Evolutionary conservation across 37 sponge, comb jelly and placozoan genomes (phyloP).

Genomic region (Halichondria panicea): DNA sequence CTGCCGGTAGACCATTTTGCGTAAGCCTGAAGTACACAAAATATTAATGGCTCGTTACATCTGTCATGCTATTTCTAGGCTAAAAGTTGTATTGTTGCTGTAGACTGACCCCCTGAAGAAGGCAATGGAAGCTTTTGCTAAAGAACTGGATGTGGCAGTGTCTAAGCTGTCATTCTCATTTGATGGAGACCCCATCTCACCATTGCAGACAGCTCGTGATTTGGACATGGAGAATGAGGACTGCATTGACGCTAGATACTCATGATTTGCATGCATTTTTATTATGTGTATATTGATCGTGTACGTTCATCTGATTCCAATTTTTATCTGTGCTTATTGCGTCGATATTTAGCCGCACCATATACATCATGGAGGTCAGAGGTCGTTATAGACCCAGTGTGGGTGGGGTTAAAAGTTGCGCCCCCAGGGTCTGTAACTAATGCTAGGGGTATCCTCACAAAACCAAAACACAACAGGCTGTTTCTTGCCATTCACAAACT

Average conservation of each 20-base stretch:
- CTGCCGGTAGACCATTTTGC: neutral
- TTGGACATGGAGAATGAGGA: constrained; percentile 82
- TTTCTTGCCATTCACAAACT: neutral
- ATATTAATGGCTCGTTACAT: neutral
- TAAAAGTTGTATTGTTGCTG: neutral
- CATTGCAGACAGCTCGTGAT: constrained; percentile 55
- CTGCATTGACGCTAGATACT: constrained; percentile 67
- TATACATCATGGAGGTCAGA: no score
- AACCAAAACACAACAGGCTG: neutral
- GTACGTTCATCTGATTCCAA: neutral
- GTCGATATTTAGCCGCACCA: no score
- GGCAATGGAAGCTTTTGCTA: constrained; percentile 59
- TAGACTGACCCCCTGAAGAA: constrained; percentile 69
- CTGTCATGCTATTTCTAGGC: neutral
- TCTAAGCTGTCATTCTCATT: constrained; percentile 54
- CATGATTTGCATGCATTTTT: neutral
- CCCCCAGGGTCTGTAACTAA: neutral
- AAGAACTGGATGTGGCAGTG: constrained; percentile 22
- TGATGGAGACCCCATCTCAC: constrained; percentile 72
- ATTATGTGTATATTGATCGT: neutral
- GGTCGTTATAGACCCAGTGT: neutral
- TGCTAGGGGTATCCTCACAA: neutral
- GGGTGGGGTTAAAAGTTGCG: neutral
- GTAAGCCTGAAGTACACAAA: neutral
- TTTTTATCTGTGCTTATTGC: no score